Evolutionary conservation across 2,888 invertebrate genomes (phyloP).

Genomic region (Bombyx huttoni): DNA sequence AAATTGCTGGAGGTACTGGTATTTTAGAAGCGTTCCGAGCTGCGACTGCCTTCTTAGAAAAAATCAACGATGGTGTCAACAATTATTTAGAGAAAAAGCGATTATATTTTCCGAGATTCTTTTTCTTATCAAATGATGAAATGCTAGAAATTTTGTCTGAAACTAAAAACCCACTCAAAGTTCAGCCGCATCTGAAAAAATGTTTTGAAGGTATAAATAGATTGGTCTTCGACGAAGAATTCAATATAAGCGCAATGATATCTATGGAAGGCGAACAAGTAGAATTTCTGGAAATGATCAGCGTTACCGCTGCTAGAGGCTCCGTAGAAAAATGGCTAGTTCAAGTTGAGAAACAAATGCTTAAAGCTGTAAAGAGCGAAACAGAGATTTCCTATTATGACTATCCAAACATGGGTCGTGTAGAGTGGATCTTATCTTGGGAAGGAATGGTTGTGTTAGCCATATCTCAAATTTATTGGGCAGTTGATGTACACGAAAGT

Average conservation of each 20-base stretch:
- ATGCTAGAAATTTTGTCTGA: constrained; percentile 92
- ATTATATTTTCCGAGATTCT: constrained; percentile 87
- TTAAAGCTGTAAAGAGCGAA: constrained; percentile 78
- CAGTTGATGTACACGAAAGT: constrained; percentile 80
- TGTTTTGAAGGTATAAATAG: constrained; percentile 89
- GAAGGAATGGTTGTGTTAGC: constrained; percentile 88
- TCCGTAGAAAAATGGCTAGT: constrained; percentile 91
- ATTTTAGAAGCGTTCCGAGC: constrained; percentile 79
- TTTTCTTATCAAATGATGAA: constrained; percentile 92
- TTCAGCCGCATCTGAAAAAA: constrained; percentile 89
- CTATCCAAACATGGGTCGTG: constrained; percentile 71
- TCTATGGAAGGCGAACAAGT: constrained; percentile 84
- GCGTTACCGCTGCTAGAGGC: constrained; percentile 81
- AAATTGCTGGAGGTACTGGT: constrained; percentile 76
- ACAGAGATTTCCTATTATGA: constrained; percentile 76
- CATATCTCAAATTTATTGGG: constrained; percentile 88
- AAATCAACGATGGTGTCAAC: constrained; percentile 86
- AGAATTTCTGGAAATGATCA: constrained; percentile 73
- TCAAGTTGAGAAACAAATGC: constrained; percentile 87
- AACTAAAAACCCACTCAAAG: constrained; percentile 87
- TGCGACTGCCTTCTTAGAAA: constrained; percentile 79
- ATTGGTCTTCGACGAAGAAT: constrained; percentile 78
- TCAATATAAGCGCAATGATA: constrained; percentile 83
- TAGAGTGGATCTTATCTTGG: constrained; percentile 82
- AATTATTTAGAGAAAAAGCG: constrained; percentile 88